Base-by-base conservation (phyloP, 2,888 invertebrate species). In the Hypolimnas misippus region DNA sequence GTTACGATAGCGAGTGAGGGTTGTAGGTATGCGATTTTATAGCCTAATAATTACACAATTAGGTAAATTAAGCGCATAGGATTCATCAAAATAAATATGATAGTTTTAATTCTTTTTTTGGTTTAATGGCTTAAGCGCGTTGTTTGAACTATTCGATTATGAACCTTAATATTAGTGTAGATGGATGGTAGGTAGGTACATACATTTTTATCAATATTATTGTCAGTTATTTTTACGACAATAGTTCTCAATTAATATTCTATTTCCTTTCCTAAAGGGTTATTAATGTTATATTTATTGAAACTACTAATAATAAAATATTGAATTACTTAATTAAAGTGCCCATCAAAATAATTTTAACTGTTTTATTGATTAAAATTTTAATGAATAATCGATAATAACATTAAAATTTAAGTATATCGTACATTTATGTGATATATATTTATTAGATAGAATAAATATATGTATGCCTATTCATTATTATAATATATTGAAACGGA, bases 301-400 rank as follows among this genome's bases (percentile, higher is more conserved):
- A 19, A 21, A 46, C 12, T 5, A 17, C 21, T 4, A 42, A 46
- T 21, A 46, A 12, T 46, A 19, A 46, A 46, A 21, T 46, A n/a
- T 46, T 10, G 21, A 46, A 46, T 46, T 19, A 19, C 44, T n/a
- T 38, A 12, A 3, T 46, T n/a, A 21, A 46, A 12, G 10, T 10
- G n/a, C 5, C 12, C 3, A 46, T 46, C 21, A 12, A 12, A 46
- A 10, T 46, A 12, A 4, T 46, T 21, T 12, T 21, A 3, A 21
- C 44, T 12, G 21, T 19, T 21, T 21, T 17, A 46, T 17, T 46
- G 44, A 21, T 19, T 46, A 4, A 19, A 46, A 46, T 46, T 21
- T 46, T 5, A 46, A 46, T 46, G 44, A 46, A 21, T 46, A 46
- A 42, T 17, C 17, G 14, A 42, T 42, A 42, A 42, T 42, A 42